Percentiles rank a stretch among this genome's conserved stretches.
phyloP scores from a whole-genome alignment of 2,797 vertebrate genomes.

The Nannoperca australis region DNA sequence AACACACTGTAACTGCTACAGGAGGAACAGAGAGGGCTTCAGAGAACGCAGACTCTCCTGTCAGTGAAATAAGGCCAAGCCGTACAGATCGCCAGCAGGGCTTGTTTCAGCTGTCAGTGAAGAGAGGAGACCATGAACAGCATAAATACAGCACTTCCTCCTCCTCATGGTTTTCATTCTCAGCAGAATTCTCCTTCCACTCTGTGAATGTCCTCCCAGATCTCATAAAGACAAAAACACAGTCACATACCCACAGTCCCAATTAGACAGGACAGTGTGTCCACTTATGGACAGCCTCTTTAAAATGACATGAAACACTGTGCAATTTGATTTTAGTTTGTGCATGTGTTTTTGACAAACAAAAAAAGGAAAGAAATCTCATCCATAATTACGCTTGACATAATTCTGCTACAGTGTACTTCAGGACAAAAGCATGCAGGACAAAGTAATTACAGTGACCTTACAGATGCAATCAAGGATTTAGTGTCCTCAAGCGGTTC shows the following conservation, averaged over 20 bases:
- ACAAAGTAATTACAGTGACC: slow-evolving; percentile 75
- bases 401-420: slow-evolving; percentile 50
- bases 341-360: slow-evolving; percentile 20
- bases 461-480: slow-evolving; percentile 79
- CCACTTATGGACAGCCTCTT: slow-evolving; percentile 23
- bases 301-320: slow-evolving; percentile 47
- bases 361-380: slow-evolving; percentile 27
- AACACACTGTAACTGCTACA: slow-evolving; percentile 61
- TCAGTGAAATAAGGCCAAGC: slow-evolving; percentile 70
- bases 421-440: slow-evolving; percentile 66
- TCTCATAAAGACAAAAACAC: slow-evolving; percentile 48
- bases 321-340: slow-evolving; percentile 28
- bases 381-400: slow-evolving; percentile 57
- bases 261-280: slow-evolving; percentile 30
- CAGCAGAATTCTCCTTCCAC: slow-evolving; percentile 44
- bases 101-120: slow-evolving; percentile 75
- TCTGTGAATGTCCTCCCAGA: slow-evolving; percentile 51
- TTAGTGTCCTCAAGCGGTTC: slow-evolving; percentile 71
- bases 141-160: slow-evolving; percentile 82
- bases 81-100: slow-evolving; percentile 70
- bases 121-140: slow-evolving; percentile 73
- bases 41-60: slow-evolving; percentile 59
- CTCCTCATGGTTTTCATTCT: slow-evolving; percentile 81
- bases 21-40: slow-evolving; percentile 56
- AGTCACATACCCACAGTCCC: slow-evolving; percentile 24